Conservation (phyloP, 2,797 vertebrate species). For the Gephyroberyx darwinii region DNA sequence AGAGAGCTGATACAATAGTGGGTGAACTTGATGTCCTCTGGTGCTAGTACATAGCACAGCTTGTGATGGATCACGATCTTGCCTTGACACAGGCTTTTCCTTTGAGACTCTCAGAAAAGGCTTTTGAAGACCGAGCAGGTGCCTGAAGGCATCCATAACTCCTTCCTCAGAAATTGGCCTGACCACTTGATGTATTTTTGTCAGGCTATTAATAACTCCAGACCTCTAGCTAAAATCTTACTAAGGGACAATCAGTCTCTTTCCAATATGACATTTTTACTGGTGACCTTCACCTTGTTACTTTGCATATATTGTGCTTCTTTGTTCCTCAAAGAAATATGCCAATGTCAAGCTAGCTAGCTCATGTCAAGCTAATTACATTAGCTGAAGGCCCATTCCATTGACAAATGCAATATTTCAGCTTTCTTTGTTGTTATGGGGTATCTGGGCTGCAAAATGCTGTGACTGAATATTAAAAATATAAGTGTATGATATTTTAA, state of each 20-base stretch:
- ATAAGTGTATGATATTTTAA: too few species aligned
- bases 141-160: constrained; percentile 35
- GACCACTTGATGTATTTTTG: constrained; percentile 34
- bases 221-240: constrained; percentile 15
- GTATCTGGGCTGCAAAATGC: too few species aligned
- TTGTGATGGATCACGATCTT: constrained; percentile 50
- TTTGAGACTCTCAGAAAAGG: constrained; percentile 36
- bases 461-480: too few species aligned
- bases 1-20: neutral
- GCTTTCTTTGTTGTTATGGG: too few species aligned
- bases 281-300: neutral
- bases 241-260: constrained; percentile 8
- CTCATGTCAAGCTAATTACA: too few species aligned
- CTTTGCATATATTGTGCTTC: neutral
- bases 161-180: constrained; percentile 11
- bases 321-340: neutral
- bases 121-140: constrained; percentile 19
- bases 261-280: constrained; percentile 8
- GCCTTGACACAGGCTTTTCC: constrained; percentile 28
- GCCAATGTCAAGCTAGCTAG: too few species aligned
- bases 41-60: constrained; percentile 9
- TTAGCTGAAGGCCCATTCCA: too few species aligned
- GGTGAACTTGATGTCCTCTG: constrained; percentile 10
- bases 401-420: too few species aligned
- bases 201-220: constrained; percentile 12